Evolutionary conservation across 2,888 invertebrate species (phyloP).

Genomic region (Choristoneura rosaceana): DNA sequence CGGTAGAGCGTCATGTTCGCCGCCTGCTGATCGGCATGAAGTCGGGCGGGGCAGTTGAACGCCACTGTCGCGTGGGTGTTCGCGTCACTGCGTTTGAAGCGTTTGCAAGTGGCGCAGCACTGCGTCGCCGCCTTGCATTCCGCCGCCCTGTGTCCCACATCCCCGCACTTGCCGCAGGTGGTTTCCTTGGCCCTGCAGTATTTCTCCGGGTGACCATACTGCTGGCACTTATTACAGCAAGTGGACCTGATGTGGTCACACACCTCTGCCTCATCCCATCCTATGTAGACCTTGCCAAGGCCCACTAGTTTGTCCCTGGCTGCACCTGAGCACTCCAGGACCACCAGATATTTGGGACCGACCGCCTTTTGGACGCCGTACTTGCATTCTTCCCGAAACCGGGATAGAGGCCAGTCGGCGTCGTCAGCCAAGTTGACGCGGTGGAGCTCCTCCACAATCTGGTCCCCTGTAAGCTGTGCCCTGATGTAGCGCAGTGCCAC

Average conservation of each 20-base stretch:
- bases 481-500: background rate
- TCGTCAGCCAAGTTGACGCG: conserved; percentile 30
- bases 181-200: conserved; percentile 42
- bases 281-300: conserved; percentile 30
- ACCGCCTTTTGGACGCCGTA: conserved; percentile 2
- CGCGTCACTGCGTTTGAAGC: conserved; percentile 39
- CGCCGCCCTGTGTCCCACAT: conserved; percentile 33
- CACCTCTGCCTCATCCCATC: conserved; percentile 42
- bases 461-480: background rate
- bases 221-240: conserved; percentile 53
- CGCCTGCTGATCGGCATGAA: conserved; percentile 41
- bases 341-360: background rate
- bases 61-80: conserved; percentile 43
- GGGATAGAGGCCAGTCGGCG: background rate
- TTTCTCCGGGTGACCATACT: conserved; percentile 54
- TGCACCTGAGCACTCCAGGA: conserved; percentile 40
- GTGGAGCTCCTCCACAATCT: conserved; percentile 14
- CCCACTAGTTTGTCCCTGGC: conserved; percentile 16
- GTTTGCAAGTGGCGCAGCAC: conserved; percentile 49
- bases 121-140: conserved; percentile 30
- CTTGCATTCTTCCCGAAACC: background rate
- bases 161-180: conserved; percentile 48
- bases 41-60: conserved; percentile 43
- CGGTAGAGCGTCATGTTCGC: conserved; percentile 37
- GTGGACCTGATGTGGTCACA: conserved; percentile 41